Base-by-base conservation (phyloP, 2,797 vertebrate species). In the Paedocypris micromegethes region DNA sequence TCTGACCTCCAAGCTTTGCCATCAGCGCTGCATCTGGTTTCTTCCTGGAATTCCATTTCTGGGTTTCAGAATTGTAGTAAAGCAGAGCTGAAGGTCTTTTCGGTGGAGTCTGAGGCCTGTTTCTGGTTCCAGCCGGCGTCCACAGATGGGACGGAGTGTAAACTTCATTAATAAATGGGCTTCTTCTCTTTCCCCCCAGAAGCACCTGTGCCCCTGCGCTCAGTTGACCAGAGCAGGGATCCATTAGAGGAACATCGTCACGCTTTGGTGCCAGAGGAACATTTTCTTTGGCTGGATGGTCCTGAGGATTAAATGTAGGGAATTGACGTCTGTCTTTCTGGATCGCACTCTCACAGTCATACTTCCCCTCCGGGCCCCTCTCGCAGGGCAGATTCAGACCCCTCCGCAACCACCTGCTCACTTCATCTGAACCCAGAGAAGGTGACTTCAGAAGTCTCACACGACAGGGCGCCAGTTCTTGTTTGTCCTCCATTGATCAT, bases 11-110 rank as follows among this genome's bases (percentile, higher is more conserved):
- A 41, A 87, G 70, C 58, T 41, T 77, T 42, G 86, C 83, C 79
- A 80, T 85, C 46, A 86, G 58, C 3, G 75, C 77, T 59, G 70
- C 59, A n/a, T 88, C 80, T 48, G 79, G 49, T 43, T 83, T 78
- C 68, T 66, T 69, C 57, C 83, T 89, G 55, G 86, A 89, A 68
- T 89, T 90, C 86, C 86, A 90, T 42, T 2, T 72, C 48, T 79
- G 82, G 58, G 86, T 66, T 23, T 80, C 58, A 0, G 66, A 78
- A 5, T 58, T 55, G 69, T 89, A 75, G 68, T 43, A 52, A 6
- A 72, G 52, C 9, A 80, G 61, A 8, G 62, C 39, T 23, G 63
- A 77, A 2, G 70, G 47, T 47, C 70, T 80, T 50, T 46, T 39
- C 0, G 77, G 58, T 1, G 68, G 57, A 39, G 74, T 81, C 47